Evolutionary conservation across 1,140 invertebrate species (phyloP).

Genomic region (Drosophila elegans): DNA sequence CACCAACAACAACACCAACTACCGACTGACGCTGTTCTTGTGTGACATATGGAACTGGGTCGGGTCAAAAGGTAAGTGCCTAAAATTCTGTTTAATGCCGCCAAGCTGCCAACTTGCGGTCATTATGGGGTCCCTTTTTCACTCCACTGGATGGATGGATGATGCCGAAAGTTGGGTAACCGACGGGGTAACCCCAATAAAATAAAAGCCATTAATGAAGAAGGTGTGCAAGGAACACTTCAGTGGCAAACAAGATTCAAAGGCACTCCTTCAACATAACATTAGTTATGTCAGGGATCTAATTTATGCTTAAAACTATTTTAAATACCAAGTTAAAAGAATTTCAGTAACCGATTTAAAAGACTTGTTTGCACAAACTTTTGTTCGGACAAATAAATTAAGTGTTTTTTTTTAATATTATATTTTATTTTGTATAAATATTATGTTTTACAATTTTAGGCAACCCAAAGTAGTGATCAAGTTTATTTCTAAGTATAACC

Average conservation of each 20-base stretch:
- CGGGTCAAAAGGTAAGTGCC: conserved; percentile 51
- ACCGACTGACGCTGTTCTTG: conserved; percentile 38
- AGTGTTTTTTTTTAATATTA: no score
- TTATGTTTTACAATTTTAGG: no score
- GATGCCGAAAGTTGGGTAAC: conserved; percentile 17
- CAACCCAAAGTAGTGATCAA: no score
- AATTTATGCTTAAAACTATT: no score
- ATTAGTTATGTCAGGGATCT: no score
- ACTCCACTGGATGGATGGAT: conserved; percentile 8
- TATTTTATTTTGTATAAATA: no score
- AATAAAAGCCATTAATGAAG: neutral
- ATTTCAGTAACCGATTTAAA: no score
- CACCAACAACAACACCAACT: neutral
- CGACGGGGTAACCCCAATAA: conserved; percentile 9
- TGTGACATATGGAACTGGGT: conserved; percentile 60
- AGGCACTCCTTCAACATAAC: no score
- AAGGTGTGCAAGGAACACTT: neutral
- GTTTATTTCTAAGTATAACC: no score
- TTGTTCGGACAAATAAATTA: no score
- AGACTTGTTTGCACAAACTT: no score
- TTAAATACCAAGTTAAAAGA: no score
- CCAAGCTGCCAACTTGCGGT: conserved; percentile 31
- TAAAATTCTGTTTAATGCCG: conserved; percentile 40
- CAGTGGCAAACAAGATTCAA: neutral
- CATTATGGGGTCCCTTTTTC: conserved; percentile 9